Evolutionary conservation across 2,113 vertebrate genomes (phyloP), one percentile per base, ranked within the genome.

Genomic region (Junco hyemalis): DNA sequence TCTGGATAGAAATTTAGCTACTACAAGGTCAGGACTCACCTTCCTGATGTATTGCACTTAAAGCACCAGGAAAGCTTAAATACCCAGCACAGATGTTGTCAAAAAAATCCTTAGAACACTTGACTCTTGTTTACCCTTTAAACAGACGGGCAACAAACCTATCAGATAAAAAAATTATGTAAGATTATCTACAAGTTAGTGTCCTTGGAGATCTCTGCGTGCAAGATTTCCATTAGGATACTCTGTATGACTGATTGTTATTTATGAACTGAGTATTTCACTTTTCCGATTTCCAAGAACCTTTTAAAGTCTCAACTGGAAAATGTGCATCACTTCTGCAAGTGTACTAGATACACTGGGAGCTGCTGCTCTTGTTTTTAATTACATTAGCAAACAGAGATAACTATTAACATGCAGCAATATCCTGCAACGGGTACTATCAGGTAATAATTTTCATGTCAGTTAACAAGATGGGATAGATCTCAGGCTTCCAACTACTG

Each of bases 31-130:
- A 96, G 86, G 66, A 96, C 61, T 89, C 59, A 47, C 76, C 95
- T 97, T 94, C 64, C 78, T 91, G 38, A 92, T 61, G 61, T 86
- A 94, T 22, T 81, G 47, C 73, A 95, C 93, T 90, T 95, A 92
- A 96, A 97, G 92, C 60, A 90, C 56, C 56, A 84, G 80, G 78
- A 96, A 91, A 90, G 90, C 81, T 92, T 74, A 95, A 92, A 92
- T n/a, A 95, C 53, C 85, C n/a, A 69, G 90, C 80, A 96, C 25
- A 97, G 92, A 92, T 93, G 38, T 33, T 63, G 33, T 33, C 14
- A 90, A 91, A 60, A 60, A 72, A 73, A 48, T 79, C 80, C 92
- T 92, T 86, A 79, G 69, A 97, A 96, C 81, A 92, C n/a, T 76
- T 95, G 74, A 18, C 47, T 81, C 68, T 64, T 33, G 29, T n/a